phyloP scores from a whole-genome alignment of 2,113 vertebrate species.

The Siniperca knerii region DNA sequence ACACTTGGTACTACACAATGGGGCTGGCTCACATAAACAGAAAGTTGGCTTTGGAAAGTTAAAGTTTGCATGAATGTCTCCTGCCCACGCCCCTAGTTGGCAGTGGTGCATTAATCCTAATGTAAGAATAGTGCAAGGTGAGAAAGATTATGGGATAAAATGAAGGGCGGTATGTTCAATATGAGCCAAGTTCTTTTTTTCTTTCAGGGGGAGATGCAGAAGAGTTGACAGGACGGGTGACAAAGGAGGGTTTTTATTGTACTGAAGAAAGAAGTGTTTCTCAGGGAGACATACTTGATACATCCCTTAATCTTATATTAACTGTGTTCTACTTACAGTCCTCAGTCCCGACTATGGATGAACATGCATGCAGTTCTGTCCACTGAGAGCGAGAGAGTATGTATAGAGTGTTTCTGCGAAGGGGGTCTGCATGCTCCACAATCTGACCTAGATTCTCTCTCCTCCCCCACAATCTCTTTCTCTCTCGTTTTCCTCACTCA shows the following conservation, averaged over 20 bases:
- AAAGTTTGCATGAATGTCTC: constrained; percentile 31
- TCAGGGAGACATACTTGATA: constrained; percentile 82
- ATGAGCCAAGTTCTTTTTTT: constrained; percentile 49
- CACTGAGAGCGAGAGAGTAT: constrained; percentile 40
- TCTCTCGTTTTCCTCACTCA: constrained; percentile 25
- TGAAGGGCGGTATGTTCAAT: constrained; percentile 41
- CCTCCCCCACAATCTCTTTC: constrained; percentile 18
- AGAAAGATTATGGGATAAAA: constrained; percentile 27
- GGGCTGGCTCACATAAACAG: constrained; percentile 27
- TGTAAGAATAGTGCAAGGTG: constrained; percentile 14
- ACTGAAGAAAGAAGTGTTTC: constrained; percentile 72
- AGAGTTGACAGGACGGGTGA: constrained; percentile 40
- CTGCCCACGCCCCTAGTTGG: constrained; percentile 22
- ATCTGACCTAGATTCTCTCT: constrained; percentile 76
- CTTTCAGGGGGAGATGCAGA: constrained; percentile 5
- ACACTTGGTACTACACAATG: constrained; percentile 26
- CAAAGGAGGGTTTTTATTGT: constrained; percentile 56
- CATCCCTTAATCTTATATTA: constrained; percentile 69
- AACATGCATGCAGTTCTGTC: constrained; percentile 61
- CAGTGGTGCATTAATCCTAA: constrained; percentile 15
- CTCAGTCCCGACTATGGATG: constrained; percentile 15
- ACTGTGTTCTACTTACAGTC: constrained; percentile 46
- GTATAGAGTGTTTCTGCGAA: constrained; percentile 27
- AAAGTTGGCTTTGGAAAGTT: constrained; percentile 46
- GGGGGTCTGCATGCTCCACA: constrained; percentile 68